Conservation (phyloP, 2,888 invertebrate genomes). For the Apamea anceps region DNA sequence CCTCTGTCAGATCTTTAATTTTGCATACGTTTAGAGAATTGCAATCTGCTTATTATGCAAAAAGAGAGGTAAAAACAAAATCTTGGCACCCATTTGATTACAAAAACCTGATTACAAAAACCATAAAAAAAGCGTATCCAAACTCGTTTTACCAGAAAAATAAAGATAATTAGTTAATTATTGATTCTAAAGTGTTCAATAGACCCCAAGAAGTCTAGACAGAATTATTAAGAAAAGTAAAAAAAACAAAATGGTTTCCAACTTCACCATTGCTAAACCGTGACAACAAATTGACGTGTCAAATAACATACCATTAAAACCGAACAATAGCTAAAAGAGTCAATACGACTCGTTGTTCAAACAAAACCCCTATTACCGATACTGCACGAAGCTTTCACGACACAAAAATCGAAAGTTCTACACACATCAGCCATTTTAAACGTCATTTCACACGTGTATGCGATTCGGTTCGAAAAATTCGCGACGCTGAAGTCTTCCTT, state of each 20-base stretch:
- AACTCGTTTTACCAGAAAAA: constrained; percentile 16
- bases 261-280: not conserved
- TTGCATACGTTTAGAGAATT: constrained; percentile 45
- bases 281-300: constrained; percentile 21
- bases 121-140: not conserved
- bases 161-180: not conserved
- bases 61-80: constrained; percentile 14
- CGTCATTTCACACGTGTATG: constrained; percentile 68
- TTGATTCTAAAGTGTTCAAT: not conserved
- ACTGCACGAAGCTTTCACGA: constrained; percentile 64
- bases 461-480: constrained; percentile 72
- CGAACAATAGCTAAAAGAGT: constrained; percentile 46
- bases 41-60: constrained; percentile 30
- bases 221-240: not conserved
- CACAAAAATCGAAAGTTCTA: constrained; percentile 79
- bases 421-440: constrained; percentile 69
- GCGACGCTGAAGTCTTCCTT: constrained; percentile 67
- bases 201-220: not conserved
- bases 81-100: not conserved
- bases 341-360: constrained; percentile 49
- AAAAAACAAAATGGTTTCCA: not conserved
- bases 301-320: constrained; percentile 28
- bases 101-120: not conserved
- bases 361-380: constrained; percentile 59
- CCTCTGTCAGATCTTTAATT: constrained; percentile 45